Base-by-base conservation (phyloP, 2,797 vertebrate species). In the Crypturellus tataupa region DNA sequence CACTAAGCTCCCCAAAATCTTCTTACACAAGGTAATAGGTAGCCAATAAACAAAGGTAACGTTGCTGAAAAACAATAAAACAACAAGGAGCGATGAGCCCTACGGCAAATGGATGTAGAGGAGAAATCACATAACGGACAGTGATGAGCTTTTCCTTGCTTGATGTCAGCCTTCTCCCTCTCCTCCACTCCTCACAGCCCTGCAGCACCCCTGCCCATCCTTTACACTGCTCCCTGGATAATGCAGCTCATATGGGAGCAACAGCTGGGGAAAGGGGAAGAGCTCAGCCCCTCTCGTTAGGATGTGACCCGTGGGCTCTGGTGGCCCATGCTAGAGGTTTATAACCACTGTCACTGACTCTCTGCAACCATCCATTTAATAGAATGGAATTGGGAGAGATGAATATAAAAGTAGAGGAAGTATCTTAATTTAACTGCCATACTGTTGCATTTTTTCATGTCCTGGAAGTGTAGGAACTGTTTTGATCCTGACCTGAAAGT, bases 21-120 rank as follows among this genome's bases (percentile, higher is more conserved):
- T 94, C 93, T 46, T 87, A 83, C 25, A 69, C 20, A 67, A 93
- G 37, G 8, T 39, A 44, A 88, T 80, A 96, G 86, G 68, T 94
- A 92, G 89, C 92, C 7, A 1, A 65, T 72, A 93, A 15, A 87
- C 63, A 1, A 2, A 93, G 51, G 73, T 58, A 65, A 78, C 35
- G 39, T 64, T 77, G 47, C 83, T 88, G 87, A 59, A 91, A 90
- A 65, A 90, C 67, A 70, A 93, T 80, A 86, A 91, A 80, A 72
- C 82, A 92, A 77, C 58, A 39, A 65, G 62, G 81, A 80, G 69
- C 72, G n/a, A 69, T 62, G 53, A 49, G 84, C 79, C 72, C 62
- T 8, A 80, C 23, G 63, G 81, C 62, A 93, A 81, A 92, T 72
- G 13, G 75, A 5, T 0, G 1, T 70, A 6, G 8, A 65, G 24